A percentile compares a stretch with the other conserved stretches of the same genome.
These are phyloP conservation scores for Linurgus olivaceus DNA, from an alignment of 2,797 vertebrate species.

Conservation along the genomic window DNA sequence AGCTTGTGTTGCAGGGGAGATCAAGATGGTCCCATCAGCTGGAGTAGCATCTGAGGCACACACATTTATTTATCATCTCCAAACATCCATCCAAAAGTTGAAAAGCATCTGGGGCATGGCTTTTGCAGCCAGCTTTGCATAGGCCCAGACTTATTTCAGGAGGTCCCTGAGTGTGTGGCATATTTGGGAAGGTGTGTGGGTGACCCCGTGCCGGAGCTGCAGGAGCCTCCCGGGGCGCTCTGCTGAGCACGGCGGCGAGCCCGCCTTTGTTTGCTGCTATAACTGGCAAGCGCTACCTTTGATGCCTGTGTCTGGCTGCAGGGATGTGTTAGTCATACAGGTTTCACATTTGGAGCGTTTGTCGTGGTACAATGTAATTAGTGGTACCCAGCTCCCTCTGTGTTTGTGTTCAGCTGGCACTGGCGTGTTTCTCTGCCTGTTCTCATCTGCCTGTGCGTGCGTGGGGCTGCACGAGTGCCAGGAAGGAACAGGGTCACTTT, in stretches of 20 bases:
- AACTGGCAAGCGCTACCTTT: neutral
- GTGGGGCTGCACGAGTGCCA: rapidly evolving
- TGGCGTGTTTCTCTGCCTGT: neutral
- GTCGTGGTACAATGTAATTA: neutral
- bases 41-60: neutral
- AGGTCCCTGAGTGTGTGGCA: neutral
- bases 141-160: neutral
- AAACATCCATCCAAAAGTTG: neutral
- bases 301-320: neutral
- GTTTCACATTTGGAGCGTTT: slow-evolving; percentile 8
- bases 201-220: neutral
- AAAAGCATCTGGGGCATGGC: rapidly evolving
- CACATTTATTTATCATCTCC: neutral
- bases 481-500: neutral
- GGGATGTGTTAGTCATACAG: slow-evolving; percentile 25
- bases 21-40: neutral
- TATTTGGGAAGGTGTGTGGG: neutral
- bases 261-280: neutral
- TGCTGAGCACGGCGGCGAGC: neutral
- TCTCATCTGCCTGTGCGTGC: rapidly evolving
- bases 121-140: neutral
- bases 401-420: neutral
- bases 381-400: neutral
- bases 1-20: neutral
- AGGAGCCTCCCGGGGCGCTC: neutral